Conservation (phyloP, 2,113 vertebrate genomes). For the Dunckerocampus dactyliophorus region DNA sequence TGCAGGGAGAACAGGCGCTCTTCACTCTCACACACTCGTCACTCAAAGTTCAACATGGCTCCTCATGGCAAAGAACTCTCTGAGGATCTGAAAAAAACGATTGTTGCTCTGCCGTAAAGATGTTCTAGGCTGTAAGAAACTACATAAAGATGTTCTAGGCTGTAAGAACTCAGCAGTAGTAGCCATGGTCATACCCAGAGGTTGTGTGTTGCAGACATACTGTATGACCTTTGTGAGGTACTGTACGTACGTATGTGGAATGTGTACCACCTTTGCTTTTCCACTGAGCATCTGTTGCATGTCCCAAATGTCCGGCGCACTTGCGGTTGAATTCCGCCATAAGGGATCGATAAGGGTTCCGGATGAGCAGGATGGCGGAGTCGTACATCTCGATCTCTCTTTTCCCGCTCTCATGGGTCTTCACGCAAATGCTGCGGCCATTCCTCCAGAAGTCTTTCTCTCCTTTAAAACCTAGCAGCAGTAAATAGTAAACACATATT, state of each 20-base stretch:
- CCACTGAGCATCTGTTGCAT: constrained; percentile 90
- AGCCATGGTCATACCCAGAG: no score
- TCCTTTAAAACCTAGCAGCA: constrained; percentile 87
- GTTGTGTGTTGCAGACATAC: no score
- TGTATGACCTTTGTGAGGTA: no score
- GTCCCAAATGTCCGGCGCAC: constrained; percentile 92
- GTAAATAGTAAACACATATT: constrained; percentile 18
- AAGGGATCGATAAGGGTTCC: constrained; percentile 91
- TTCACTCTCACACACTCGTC: no score
- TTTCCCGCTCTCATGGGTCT: constrained; percentile 93
- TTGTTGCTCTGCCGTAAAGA: no score
- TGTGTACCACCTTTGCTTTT: constrained; percentile 84
- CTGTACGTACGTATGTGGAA: background rate
- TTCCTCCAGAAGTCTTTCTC: constrained; percentile 98
- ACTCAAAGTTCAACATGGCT: no score
- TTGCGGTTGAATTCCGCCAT: constrained; percentile 96
- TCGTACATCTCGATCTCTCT: constrained; percentile 94
- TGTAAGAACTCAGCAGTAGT: no score
- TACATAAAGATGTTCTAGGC: no score
- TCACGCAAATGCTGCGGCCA: constrained; percentile 90
- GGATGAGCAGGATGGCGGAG: constrained; percentile 87
- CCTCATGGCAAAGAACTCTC: no score
- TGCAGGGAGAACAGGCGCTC: no score
- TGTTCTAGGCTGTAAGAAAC: no score
- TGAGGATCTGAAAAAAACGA: no score